phyloP scores from a whole-genome alignment of 2,888 invertebrate genomes.

The Cremastinae sp. region DNA sequence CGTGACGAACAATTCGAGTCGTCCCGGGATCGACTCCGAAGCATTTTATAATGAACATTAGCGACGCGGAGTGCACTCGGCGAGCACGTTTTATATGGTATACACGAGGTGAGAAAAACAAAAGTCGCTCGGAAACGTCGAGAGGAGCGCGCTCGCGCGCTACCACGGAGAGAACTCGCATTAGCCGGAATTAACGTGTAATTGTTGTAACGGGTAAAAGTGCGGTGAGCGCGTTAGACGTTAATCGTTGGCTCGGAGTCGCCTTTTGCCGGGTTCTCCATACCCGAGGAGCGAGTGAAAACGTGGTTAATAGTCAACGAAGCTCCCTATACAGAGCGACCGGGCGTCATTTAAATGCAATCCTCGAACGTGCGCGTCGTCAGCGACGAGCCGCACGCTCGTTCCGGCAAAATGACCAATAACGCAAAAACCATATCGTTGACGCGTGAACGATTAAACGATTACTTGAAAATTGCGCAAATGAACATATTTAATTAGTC shows the following conservation, averaged over 20 bases:
- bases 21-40: no score
- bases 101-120: not conserved
- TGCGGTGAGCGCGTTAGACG: constrained; percentile 51
- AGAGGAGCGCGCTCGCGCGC: not conserved
- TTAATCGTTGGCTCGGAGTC: constrained; percentile 54
- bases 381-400: constrained; percentile 21
- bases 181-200: constrained; percentile 40
- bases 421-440: constrained; percentile 2
- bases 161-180: constrained; percentile 24
- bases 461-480: no score
- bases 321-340: constrained; percentile 24
- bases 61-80: no score
- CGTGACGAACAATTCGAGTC: not conserved
- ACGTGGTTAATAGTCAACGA: constrained; percentile 20
- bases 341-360: constrained; percentile 19
- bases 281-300: constrained; percentile 31
- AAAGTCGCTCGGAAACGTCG: constrained; percentile 2
- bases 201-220: constrained; percentile 53
- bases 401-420: constrained; percentile 9
- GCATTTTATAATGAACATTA: no score
- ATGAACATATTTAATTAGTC: no score
- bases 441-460: no score
- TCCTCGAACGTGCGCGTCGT: constrained; percentile 48
- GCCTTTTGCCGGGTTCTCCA: not conserved
- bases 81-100: no score